These are phyloP conservation scores for Oenanthe melanoleuca DNA, from an alignment of 2,113 vertebrate genomes.

Conservation along the genomic window DNA sequence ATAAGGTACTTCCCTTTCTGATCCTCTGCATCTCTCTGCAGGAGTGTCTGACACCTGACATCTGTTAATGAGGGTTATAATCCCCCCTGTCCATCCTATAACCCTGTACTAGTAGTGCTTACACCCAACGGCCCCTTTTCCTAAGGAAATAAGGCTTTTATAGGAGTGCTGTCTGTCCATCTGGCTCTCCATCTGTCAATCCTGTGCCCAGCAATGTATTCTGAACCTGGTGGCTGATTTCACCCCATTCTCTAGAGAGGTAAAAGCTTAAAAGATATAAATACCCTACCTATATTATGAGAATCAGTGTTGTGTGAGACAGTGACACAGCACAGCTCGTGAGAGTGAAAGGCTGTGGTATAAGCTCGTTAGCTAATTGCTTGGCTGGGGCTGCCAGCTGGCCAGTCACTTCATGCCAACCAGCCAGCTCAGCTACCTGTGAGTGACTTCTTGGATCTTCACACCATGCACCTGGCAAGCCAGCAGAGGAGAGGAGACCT, in stretches of 20 bases:
- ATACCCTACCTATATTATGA: constrained; percentile 24
- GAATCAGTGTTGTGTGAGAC: neutral
- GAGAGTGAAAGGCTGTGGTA: neutral
- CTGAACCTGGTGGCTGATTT: constrained; percentile 38
- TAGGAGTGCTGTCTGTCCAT: constrained; percentile 51
- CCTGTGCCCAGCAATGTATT: neutral
- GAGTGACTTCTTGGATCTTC: constrained; percentile 5
- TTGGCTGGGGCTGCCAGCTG: constrained; percentile 17
- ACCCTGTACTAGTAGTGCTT: neutral
- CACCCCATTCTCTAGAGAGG: neutral
- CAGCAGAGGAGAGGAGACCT: neutral
- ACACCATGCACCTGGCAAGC: neutral
- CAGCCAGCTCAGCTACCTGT: constrained; percentile 29
- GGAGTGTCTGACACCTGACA: neutral
- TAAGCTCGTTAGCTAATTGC: constrained; percentile 58
- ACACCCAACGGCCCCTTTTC: neutral
- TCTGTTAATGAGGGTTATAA: constrained; percentile 21
- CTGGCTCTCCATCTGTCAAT: constrained; percentile 61
- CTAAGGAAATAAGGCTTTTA: constrained; percentile 49
- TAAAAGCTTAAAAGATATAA: constrained; percentile 33
- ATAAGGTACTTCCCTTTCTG: neutral
- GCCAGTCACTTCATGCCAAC: neutral
- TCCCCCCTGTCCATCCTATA: neutral
- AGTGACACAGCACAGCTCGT: neutral
- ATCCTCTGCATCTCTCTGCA: neutral